A percentile compares a stretch with the other conserved stretches of the same genome.
Conservation (phyloP, 2,113 vertebrate species). For the Nycticryphes semicollaris region DNA sequence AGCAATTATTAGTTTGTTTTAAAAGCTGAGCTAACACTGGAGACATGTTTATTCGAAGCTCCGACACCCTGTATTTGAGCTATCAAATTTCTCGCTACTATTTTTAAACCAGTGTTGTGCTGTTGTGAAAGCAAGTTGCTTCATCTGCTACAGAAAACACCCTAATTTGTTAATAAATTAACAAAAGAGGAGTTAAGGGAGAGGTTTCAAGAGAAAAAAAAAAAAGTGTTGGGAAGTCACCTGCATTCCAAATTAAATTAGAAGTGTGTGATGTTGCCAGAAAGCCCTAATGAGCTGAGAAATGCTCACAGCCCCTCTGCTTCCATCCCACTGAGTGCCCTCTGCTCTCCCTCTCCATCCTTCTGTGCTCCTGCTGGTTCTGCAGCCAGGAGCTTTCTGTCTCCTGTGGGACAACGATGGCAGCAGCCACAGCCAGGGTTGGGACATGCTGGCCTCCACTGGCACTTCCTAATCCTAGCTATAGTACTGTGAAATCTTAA, state of each 20-base stretch:
- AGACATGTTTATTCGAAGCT: conserved; percentile 16
- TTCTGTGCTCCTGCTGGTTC: not conserved
- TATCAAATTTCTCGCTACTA: not conserved
- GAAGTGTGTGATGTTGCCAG: not conserved
- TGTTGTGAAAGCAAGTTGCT: not conserved
- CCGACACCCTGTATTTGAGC: not conserved
- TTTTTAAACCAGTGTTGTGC: not conserved
- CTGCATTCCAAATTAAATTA: not conserved
- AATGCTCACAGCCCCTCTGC: not conserved
- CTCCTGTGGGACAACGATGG: not conserved
- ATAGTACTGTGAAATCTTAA: not conserved
- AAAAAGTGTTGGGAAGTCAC: not conserved
- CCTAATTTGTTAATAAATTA: conserved; percentile 4
- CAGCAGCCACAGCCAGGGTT: not conserved
- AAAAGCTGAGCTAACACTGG: conserved; percentile 38
- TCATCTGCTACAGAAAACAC: not conserved
- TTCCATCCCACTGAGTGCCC: not conserved
- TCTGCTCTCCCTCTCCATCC: fast-evolving
- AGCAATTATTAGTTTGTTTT: conserved; percentile 50
- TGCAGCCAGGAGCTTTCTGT: not conserved
- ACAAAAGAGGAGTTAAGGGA: not conserved
- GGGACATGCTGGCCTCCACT: not conserved
- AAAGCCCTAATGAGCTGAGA: not conserved
- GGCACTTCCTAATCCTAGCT: not conserved
- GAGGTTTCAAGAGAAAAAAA: not conserved